phyloP scores from a whole-genome alignment of 2,113 vertebrate genomes.

The Solea solea region DNA sequence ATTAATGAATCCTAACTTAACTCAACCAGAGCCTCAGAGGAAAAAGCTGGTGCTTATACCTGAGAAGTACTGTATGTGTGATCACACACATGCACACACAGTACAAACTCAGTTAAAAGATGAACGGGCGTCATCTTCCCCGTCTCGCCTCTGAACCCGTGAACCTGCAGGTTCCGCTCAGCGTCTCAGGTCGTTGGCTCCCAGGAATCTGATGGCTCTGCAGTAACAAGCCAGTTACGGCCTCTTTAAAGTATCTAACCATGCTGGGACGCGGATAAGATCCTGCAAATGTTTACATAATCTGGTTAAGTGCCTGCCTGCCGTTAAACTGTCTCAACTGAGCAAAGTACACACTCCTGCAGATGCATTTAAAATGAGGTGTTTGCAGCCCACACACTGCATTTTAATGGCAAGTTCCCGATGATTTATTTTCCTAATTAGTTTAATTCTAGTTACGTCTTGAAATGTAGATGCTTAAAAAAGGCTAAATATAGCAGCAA shows the following conservation, averaged over 20 bases:
- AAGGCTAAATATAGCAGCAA: no score
- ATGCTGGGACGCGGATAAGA: slow-evolving; percentile 30
- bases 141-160: slow-evolving; percentile 22
- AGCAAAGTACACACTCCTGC: not conserved
- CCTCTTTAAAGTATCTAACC: slow-evolving; percentile 26
- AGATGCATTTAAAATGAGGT: not conserved
- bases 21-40: no score
- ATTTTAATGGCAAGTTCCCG: not conserved
- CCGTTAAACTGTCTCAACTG: slow-evolving; percentile 4
- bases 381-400: not conserved
- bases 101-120: no score
- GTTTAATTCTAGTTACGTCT: no score
- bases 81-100: no score
- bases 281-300: slow-evolving; percentile 33
- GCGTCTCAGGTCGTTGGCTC: slow-evolving; percentile 31
- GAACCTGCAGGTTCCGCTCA: slow-evolving; percentile 28
- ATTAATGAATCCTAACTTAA: no score
- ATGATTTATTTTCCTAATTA: not conserved
- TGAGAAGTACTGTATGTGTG: no score
- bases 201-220: slow-evolving; percentile 49
- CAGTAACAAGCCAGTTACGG: slow-evolving; percentile 22
- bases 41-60: no score
- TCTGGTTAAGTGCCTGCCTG: slow-evolving; percentile 6
- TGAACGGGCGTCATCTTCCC: slow-evolving; percentile 31
- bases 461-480: no score